Base-by-base conservation (phyloP, 1,140 invertebrate genomes). In the Ctenoplectra terminalis region DNA sequence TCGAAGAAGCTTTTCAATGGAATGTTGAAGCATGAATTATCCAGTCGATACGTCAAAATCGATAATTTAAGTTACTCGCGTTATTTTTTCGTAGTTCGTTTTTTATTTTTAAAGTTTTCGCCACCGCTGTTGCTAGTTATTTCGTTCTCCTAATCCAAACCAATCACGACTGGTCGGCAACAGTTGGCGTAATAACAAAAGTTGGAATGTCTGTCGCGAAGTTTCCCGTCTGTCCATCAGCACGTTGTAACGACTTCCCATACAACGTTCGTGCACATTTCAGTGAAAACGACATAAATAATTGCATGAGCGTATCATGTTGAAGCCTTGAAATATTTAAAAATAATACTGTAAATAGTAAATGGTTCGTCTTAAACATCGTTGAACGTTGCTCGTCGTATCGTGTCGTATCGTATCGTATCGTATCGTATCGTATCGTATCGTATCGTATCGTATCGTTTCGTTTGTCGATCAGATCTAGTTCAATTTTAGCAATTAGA, bases 281-380 rank as follows among this genome's bases (percentile, higher is more conserved):
- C 43, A 6, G 23, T 9, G 34, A n/a, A 23, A 40, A 40, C 34
- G 60, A 63, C 15, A 50, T 67, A 34, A 67, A 67, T 50, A 67
- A 67, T 67, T 52, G 26, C 26, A 67, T 13, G 37, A 58, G 15
- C 34, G 48, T 13, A 9, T 26, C 37, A 6, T 20, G 8, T 26
- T 11, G 23, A 23, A 43, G 34, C 37, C 69, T 43, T 58, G 52
- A n/a, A 54, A 40, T 71, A 71, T 71, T 58, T 71, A 20, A 1
- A 34, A 54, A 15, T 37, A 9, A 40, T 11, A 29, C 11, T 4
- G 67, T 17, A 13, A 71, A n/a, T 9, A 1, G n/a, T 20, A 15
- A 40, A 40, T 20, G 31, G 20, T 63, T 52, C 48, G 46, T 52
- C 48, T 31, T 2, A 13, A 2, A n/a, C 8, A 8, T 13, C 46